Conservation (phyloP, 1,140 invertebrate species). For the Idris sp. region DNA sequence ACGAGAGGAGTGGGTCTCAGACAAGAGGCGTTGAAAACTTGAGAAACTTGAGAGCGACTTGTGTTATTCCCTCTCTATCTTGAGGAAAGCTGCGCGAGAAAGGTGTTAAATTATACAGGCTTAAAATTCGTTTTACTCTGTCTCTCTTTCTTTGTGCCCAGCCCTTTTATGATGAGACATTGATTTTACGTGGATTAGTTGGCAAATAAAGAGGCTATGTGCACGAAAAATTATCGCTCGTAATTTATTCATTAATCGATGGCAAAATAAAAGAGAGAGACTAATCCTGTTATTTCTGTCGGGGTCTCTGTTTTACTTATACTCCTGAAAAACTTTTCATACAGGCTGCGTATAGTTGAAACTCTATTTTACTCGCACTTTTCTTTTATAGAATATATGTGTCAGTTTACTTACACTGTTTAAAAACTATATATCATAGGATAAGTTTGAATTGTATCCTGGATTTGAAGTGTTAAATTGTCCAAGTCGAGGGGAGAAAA, state of each 20-base stretch:
- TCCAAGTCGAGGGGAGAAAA: constrained; percentile 20
- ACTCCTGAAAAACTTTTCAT: too few species aligned
- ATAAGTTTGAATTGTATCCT: too few species aligned
- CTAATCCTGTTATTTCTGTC: too few species aligned
- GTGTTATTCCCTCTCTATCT: constrained; percentile 17
- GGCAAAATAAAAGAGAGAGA: too few species aligned
- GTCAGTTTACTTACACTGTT: too few species aligned
- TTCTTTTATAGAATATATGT: too few species aligned
- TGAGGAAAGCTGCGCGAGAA: constrained; percentile 44
- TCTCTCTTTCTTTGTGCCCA: too few species aligned
- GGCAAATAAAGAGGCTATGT: constrained; percentile 29
- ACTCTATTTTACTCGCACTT: too few species aligned
- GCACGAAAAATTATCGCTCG: constrained; percentile 16
- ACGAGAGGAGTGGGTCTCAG: constrained; percentile 18
- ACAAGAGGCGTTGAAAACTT: constrained; percentile 61
- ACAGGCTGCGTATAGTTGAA: too few species aligned
- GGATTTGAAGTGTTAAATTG: constrained; percentile 39
- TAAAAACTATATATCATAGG: too few species aligned
- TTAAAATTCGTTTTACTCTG: constrained; percentile 56
- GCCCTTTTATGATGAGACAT: constrained; percentile 52
- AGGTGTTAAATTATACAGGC: constrained; percentile 65
- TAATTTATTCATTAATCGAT: constrained; percentile 24
- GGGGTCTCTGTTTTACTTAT: too few species aligned
- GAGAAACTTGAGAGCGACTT: constrained; percentile 44
- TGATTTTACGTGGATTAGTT: constrained; percentile 57